Evolutionary conservation across 1,140 invertebrate species (phyloP).

Genomic region (Helicoverpa armigera): DNA sequence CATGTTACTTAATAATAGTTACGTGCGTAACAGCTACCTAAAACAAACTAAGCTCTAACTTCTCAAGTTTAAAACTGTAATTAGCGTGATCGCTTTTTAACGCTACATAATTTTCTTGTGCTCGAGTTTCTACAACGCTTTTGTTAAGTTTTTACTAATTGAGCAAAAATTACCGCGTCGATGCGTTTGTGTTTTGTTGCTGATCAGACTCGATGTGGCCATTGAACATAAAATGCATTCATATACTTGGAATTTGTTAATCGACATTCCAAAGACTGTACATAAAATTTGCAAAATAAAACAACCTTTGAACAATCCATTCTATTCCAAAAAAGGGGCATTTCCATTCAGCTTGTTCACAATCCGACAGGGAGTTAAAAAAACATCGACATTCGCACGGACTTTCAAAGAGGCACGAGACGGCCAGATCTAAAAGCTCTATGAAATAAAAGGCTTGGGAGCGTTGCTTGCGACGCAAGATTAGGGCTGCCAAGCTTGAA

Average conservation of each 20-base stretch:
- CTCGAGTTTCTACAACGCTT: slow-evolving; percentile 3
- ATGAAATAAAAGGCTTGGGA: slow-evolving; percentile 6
- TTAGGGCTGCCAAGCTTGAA: not conserved
- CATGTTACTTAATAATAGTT: slow-evolving; percentile 10
- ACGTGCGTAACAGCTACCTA: not conserved
- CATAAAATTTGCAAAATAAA: not conserved
- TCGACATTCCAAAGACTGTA: not conserved
- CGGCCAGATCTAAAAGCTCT: slow-evolving; percentile 19
- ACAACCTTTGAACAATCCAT: not conserved
- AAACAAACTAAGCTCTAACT: not conserved
- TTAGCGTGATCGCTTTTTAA: not conserved
- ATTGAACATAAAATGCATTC: no score
- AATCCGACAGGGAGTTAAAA: slow-evolving; percentile 7
- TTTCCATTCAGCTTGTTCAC: not conserved
- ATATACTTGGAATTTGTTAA: no score
- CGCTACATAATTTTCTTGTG: not conserved
- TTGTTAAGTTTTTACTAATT: not conserved
- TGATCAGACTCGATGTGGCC: no score
- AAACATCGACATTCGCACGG: slow-evolving; percentile 13
- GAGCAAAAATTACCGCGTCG: no score
- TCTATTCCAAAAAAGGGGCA: not conserved
- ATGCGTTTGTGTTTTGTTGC: not conserved
- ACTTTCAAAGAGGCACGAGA: slow-evolving; percentile 8
- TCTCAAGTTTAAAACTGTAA: not conserved
- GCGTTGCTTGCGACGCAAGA: not conserved